Evolutionary conservation across 2,888 invertebrate species (phyloP).

Genomic region (Pycnomerus fuliginosus): DNA sequence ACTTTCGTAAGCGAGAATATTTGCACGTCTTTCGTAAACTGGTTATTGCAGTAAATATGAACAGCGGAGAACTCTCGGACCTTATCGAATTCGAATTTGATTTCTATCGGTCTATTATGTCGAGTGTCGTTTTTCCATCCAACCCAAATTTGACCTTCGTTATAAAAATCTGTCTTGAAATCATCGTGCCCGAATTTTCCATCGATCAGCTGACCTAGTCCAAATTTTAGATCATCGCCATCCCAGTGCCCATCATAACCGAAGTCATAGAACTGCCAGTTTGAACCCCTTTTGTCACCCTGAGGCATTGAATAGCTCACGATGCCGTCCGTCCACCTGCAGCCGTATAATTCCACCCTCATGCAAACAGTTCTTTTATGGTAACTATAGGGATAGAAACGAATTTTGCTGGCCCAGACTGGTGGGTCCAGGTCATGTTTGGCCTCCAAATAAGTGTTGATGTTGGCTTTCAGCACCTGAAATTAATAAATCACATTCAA

Average conservation of each 20-base stretch:
- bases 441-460: conserved; percentile 79
- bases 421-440: conserved; percentile 78
- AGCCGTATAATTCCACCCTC: conserved; percentile 88
- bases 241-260: conserved; percentile 85
- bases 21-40: conserved; percentile 81
- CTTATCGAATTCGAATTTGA: conserved; percentile 81
- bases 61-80: conserved; percentile 84
- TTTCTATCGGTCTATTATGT: conserved; percentile 62
- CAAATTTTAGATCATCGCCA: conserved; percentile 66
- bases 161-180: conserved; percentile 65
- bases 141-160: conserved; percentile 75
- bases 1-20: conserved; percentile 78
- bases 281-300: conserved; percentile 78
- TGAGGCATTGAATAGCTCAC: conserved; percentile 86
- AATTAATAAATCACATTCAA: no score
- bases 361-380: conserved; percentile 86
- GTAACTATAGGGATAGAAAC: conserved; percentile 83
- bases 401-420: conserved; percentile 80
- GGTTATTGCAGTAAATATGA: conserved; percentile 81
- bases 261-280: conserved; percentile 79
- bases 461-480: conserved; percentile 81
- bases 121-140: conserved; percentile 85
- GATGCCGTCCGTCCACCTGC: conserved; percentile 81
- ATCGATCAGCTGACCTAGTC: conserved; percentile 83
- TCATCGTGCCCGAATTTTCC: conserved; percentile 78